A percentile compares a stretch with the other conserved stretches of the same genome.
These are phyloP conservation scores for Tachypleus tridentatus DNA, from an alignment of 1,140 invertebrate species.

Conservation along the genomic window DNA sequence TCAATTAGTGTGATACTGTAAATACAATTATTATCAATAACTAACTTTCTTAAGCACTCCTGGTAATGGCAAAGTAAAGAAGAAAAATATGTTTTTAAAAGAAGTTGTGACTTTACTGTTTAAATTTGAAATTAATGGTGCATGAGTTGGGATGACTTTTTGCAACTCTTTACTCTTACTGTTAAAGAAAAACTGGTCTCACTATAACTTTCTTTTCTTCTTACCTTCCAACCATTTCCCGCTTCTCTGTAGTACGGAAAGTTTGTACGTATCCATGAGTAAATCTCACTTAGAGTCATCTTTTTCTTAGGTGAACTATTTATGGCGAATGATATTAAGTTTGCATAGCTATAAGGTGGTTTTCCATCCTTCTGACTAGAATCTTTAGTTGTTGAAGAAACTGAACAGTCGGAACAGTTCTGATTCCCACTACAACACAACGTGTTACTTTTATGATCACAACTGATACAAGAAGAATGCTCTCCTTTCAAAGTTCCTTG, in stretches of 20 bases:
- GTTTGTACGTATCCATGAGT: constrained; percentile 41
- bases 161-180: not conserved
- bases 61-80: too few relatives aligned
- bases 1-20: too few relatives aligned
- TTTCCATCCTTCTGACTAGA: constrained; percentile 36
- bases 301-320: constrained; percentile 47
- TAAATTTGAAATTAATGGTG: too few relatives aligned
- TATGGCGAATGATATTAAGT: constrained; percentile 55
- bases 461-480: not conserved
- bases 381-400: constrained; percentile 7
- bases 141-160: too few relatives aligned
- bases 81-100: too few relatives aligned
- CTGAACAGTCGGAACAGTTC: constrained; percentile 1
- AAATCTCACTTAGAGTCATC: constrained; percentile 43
- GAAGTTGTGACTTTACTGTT: too few relatives aligned
- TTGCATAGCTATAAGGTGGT: constrained; percentile 52
- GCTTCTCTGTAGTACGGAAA: constrained; percentile 51
- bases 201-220: constrained; percentile 10
- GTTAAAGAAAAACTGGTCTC: not conserved
- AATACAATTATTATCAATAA: too few relatives aligned
- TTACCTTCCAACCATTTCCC: constrained; percentile 58
- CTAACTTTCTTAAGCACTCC: too few relatives aligned
- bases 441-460: constrained; percentile 8
- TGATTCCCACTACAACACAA: constrained; percentile 10
- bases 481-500: constrained; percentile 25